Percentiles rank a stretch among this genome's conserved stretches.
Conservation (phyloP, 1,140 invertebrate genomes). For the Sarcophaga bullata region DNA sequence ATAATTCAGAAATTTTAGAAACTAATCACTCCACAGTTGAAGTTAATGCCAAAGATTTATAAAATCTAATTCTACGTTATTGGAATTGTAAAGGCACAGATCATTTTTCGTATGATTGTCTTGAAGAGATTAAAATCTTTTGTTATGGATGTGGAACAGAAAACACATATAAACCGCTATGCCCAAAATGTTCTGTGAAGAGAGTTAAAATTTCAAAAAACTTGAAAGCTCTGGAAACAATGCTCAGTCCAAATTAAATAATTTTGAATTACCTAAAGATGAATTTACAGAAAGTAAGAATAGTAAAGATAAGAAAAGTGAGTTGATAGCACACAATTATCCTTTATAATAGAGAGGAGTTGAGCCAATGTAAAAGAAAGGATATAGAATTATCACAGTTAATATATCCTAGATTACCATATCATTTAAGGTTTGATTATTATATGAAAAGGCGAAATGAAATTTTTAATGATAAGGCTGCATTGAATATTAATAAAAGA, state of each 20-base stretch:
- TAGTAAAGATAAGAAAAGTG: neutral
- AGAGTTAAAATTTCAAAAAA: constrained; percentile 18
- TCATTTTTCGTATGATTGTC: constrained; percentile 28
- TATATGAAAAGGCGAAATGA: too few species aligned
- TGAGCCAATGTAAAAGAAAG: neutral
- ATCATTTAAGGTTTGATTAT: constrained; percentile 1
- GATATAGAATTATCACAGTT: neutral
- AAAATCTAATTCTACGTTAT: neutral
- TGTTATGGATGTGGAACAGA: constrained; percentile 35
- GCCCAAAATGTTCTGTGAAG: neutral
- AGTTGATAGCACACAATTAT: neutral
- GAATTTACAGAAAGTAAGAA: neutral
- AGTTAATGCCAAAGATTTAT: neutral
- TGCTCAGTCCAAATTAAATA: neutral
- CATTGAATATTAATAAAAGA: neutral
- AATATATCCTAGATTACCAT: constrained; percentile 6
- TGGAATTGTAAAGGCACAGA: constrained; percentile 6
- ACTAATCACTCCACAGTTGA: neutral
- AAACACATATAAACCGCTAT: too few species aligned
- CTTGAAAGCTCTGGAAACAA: neutral
- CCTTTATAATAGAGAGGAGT: neutral
- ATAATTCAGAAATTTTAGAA: neutral
- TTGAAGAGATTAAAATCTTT: neutral
- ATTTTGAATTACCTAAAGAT: neutral
- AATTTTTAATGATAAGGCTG: neutral